These are phyloP conservation scores for Cyphomyrus plagiostoma DNA, from an alignment of 2,113 vertebrate genomes.

Conservation along the genomic window DNA sequence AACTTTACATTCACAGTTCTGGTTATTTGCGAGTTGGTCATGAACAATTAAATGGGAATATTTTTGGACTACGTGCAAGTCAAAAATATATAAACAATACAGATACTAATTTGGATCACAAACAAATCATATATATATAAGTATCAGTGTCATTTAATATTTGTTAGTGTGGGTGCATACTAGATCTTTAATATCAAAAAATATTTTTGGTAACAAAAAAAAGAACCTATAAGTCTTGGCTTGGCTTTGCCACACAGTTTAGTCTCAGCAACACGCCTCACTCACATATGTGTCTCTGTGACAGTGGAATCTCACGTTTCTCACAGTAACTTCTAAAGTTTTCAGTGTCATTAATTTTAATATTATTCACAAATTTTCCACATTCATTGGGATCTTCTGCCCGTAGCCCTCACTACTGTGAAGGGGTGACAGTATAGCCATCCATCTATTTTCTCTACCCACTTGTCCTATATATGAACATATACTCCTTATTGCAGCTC, in stretches of 20 bases:
- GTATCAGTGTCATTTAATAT: background rate
- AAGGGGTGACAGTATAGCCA: background rate
- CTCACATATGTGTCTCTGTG: background rate
- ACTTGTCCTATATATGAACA: background rate
- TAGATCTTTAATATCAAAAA: background rate
- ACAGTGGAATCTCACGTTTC: background rate
- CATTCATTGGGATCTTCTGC: background rate
- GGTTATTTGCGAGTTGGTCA: background rate
- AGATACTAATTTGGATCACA: background rate
- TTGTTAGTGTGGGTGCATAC: background rate
- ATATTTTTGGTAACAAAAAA: background rate
- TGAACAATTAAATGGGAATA: background rate
- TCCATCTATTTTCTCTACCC: background rate
- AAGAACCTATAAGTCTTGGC: background rate
- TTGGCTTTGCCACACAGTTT: background rate
- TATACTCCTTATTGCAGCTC: background rate
- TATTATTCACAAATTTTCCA: background rate
- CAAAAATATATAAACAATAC: background rate
- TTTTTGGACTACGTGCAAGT: background rate
- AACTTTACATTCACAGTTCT: background rate
- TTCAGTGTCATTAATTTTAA: background rate
- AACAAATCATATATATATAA: background rate
- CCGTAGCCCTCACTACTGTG: background rate
- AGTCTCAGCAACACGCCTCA: background rate
- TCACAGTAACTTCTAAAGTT: background rate